phyloP scores from a whole-genome alignment of 2,113 vertebrate species.

The Beaufortia kweichowensis region DNA sequence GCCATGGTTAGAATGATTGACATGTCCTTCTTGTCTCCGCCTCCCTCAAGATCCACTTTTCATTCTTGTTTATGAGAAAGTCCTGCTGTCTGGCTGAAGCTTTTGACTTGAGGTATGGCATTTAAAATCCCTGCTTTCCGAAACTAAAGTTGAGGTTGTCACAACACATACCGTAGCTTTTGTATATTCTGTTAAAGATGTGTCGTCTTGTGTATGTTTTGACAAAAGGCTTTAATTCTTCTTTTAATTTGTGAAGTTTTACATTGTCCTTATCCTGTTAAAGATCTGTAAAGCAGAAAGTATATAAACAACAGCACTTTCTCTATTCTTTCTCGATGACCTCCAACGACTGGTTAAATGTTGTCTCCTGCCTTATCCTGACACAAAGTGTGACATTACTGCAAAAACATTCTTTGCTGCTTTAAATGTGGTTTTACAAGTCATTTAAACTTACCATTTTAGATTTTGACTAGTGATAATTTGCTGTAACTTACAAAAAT shows the following conservation, averaged over 20 bases:
- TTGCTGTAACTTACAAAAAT: too few relatives aligned
- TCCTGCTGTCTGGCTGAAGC: background rate
- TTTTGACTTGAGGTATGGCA: background rate
- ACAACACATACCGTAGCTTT: background rate
- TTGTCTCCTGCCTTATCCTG: too few relatives aligned
- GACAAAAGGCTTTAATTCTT: constrained; percentile 14
- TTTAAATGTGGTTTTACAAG: too few relatives aligned
- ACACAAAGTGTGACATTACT: too few relatives aligned
- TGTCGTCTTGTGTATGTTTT: constrained; percentile 4
- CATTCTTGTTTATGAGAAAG: background rate
- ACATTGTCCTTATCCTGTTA: constrained; percentile 22
- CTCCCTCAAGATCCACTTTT: background rate
- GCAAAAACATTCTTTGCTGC: too few relatives aligned
- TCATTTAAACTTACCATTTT: too few relatives aligned
- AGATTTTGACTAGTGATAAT: too few relatives aligned
- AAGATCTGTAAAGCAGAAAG: background rate
- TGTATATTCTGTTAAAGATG: constrained; percentile 6
- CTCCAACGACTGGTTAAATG: background rate
- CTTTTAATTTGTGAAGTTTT: background rate
- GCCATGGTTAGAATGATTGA: constrained; percentile 37
- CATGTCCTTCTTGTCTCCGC: constrained; percentile 33
- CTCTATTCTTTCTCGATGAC: background rate
- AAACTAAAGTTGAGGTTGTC: background rate
- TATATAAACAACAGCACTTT: background rate
- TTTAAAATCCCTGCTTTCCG: background rate